These are phyloP conservation scores for Galbula dea DNA, from an alignment of 2,113 vertebrate species.

Conservation along the genomic window DNA sequence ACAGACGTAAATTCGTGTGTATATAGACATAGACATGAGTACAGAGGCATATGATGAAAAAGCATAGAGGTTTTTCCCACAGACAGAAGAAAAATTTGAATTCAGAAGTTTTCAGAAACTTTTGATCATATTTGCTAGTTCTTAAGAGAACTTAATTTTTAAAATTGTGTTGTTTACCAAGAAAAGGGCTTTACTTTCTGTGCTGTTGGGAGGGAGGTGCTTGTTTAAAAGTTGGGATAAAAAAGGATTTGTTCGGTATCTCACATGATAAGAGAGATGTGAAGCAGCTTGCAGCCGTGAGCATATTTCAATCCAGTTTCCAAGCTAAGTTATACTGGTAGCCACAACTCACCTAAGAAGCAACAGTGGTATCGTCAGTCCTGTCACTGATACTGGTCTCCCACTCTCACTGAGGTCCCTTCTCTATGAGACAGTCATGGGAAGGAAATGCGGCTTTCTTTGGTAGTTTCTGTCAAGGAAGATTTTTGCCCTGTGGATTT, in stretches of 20 bases:
- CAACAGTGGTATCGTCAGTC: not conserved
- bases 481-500: not conserved
- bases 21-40: not conserved
- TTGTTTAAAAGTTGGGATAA: not conserved
- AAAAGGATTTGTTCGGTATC: not conserved
- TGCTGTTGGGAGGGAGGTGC: not conserved
- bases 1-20: no score
- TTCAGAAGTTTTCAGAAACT: not conserved
- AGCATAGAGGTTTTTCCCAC: rapidly evolving
- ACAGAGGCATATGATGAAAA: not conserved
- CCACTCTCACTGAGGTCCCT: not conserved
- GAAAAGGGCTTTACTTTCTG: not conserved
- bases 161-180: not conserved
- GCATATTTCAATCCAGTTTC: not conserved
- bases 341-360: not conserved
- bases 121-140: not conserved
- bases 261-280: not conserved
- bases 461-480: not conserved
- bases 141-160: not conserved
- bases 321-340: not conserved
- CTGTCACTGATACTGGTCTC: not conserved
- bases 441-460: not conserved
- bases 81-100: not conserved
- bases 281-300: not conserved
- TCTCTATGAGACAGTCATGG: not conserved